Conservation (phyloP, 2,113 vertebrate species). For the Lampris megalopsis region DNA sequence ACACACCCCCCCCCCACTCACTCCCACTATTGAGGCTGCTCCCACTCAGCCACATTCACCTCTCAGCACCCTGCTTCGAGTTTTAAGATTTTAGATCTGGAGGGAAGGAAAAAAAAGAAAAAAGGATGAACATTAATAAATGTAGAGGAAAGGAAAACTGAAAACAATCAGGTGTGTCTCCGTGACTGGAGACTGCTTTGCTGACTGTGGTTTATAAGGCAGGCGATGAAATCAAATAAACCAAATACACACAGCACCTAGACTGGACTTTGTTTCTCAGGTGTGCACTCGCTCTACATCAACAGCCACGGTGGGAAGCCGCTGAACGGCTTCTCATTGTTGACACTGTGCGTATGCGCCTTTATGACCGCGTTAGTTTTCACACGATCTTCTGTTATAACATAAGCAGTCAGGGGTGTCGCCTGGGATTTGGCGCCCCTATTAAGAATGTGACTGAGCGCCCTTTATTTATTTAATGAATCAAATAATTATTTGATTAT, state of each 20-base stretch:
- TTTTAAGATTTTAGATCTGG: constrained; percentile 82
- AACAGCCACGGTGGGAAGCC: not conserved
- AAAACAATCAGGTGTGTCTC: constrained; percentile 80
- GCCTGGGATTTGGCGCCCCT: too few species aligned
- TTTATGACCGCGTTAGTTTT: too few species aligned
- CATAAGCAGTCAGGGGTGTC: too few species aligned
- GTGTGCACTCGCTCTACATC: not conserved
- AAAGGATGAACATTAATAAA: constrained; percentile 58
- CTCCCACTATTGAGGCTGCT: constrained; percentile 2
- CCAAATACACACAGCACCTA: constrained; percentile 76
- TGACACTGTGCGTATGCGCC: too few species aligned
- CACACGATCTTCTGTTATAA: too few species aligned
- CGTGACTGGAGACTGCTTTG: constrained; percentile 75
- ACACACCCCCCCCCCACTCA: not conserved
- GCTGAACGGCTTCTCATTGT: too few species aligned
- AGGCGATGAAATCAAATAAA: constrained; percentile 81
- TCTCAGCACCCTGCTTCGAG: constrained; percentile 65
- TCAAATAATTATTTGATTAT: too few species aligned
- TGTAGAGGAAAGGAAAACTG: constrained; percentile 43
- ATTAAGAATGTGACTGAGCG: too few species aligned
- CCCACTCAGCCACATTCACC: constrained; percentile 43
- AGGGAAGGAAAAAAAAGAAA: constrained; percentile 1
- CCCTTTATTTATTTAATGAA: too few species aligned
- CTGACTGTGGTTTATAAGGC: constrained; percentile 76
- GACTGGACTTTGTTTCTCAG: not conserved